These are phyloP conservation scores for Andrena praecox DNA, from an alignment of 2,888 invertebrate species.

Conservation along the genomic window DNA sequence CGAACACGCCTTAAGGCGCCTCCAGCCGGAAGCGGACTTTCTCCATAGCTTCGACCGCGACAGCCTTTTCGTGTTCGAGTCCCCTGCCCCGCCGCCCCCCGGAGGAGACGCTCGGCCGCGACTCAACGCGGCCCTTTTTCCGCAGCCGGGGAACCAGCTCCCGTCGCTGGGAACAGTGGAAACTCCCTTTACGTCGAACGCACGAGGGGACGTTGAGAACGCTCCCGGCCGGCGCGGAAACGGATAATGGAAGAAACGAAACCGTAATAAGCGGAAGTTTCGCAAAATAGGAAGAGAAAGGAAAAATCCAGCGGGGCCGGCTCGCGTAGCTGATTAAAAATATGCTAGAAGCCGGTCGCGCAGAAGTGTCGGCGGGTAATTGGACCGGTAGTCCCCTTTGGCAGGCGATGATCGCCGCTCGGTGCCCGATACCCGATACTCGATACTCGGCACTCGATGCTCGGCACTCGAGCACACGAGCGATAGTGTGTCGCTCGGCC, in stretches of 20 bases:
- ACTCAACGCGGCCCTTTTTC: background rate
- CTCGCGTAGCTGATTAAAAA: background rate
- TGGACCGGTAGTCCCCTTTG: conserved; percentile 6
- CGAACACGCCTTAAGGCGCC: conserved; percentile 57
- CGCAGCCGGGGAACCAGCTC: background rate
- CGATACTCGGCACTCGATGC: conserved; percentile 16
- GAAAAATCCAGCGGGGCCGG: background rate
- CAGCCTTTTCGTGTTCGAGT: conserved; percentile 31
- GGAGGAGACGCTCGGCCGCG: background rate
- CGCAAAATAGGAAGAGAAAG: background rate
- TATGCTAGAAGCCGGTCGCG: background rate
- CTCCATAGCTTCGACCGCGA: conserved; percentile 45
- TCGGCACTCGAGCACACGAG: background rate
- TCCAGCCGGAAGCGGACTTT: conserved; percentile 61
- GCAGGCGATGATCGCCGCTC: conserved; percentile 45
- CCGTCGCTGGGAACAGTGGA: background rate
- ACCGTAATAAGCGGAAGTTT: background rate
- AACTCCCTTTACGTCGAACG: background rate
- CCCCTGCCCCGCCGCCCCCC: too few species aligned
- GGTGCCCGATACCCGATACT: conserved; percentile 34
- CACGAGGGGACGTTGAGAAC: background rate
- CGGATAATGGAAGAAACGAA: too few species aligned
- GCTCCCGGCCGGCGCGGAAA: too few species aligned
- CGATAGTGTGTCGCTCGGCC: conserved; percentile 27
- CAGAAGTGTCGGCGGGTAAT: background rate